Percentiles rank a stretch among this genome's conserved stretches.
Conservation (phyloP, 1,140 invertebrate species). For the Sycophaga agraensis region DNA sequence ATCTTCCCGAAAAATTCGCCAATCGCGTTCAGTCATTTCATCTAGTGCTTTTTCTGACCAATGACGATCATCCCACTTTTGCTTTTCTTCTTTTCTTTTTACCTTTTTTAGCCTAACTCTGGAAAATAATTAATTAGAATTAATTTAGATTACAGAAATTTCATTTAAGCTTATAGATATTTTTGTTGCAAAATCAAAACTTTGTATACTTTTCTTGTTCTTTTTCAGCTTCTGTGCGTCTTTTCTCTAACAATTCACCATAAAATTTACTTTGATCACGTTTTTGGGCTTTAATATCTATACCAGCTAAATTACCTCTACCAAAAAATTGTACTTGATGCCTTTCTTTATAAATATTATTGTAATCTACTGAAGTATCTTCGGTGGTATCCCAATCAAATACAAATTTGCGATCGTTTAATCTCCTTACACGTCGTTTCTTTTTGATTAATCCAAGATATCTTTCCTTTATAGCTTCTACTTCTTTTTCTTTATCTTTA, state of each 20-base stretch:
- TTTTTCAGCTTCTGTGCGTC: constrained; percentile 95
- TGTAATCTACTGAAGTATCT: constrained; percentile 98
- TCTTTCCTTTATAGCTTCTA: constrained; percentile 90
- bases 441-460: constrained; percentile 95
- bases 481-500: constrained; percentile 89
- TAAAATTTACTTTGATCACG: constrained; percentile 98
- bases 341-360: constrained; percentile 92
- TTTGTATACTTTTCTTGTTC: constrained; percentile 87
- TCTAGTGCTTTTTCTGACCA: constrained; percentile 94
- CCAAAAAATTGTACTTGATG: constrained; percentile 98
- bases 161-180: neutral
- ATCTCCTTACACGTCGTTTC: constrained; percentile 83
- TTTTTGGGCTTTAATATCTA: constrained; percentile 96
- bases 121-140: constrained; percentile 32
- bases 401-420: constrained; percentile 99
- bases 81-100: constrained; percentile 95
- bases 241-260: constrained; percentile 91
- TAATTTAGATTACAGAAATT: neutral
- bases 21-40: constrained; percentile 99
- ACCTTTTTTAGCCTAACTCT: constrained; percentile 88
- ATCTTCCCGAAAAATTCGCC: constrained; percentile 99
- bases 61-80: constrained; percentile 98
- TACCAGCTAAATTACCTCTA: constrained; percentile 94
- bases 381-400: constrained; percentile 99
- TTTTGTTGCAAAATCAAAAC: neutral